A percentile compares a stretch with the other conserved stretches of the same genome.
Evolutionary conservation across 2,888 invertebrate genomes (phyloP).

Genomic region (Hofmannophila pseudospretella): DNA sequence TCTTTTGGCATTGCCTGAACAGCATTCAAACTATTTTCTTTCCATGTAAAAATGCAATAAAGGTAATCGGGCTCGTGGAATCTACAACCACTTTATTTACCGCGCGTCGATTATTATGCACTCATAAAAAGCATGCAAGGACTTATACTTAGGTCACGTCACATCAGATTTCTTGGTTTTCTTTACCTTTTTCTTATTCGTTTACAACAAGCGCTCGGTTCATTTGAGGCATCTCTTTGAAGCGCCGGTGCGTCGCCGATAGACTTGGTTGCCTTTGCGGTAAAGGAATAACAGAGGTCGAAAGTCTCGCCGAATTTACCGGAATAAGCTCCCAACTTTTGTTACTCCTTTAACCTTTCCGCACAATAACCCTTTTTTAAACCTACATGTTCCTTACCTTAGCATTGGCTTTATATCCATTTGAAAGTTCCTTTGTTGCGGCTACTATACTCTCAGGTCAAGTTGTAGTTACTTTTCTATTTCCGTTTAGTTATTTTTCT

Average conservation of each 20-base stretch:
- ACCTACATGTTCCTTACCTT: constrained; percentile 7
- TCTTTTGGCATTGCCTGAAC: constrained; percentile 11
- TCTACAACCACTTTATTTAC: constrained; percentile 45
- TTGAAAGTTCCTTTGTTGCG: background rate
- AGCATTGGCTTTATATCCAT: constrained; percentile 8
- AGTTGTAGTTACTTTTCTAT: too few relatives aligned
- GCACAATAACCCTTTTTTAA: constrained; percentile 16
- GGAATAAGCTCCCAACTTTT: constrained; percentile 38
- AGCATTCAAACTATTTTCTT: constrained; percentile 19
- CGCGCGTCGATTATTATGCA: constrained; percentile 30
- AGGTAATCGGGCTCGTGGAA: constrained; percentile 37
- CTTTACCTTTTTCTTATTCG: background rate
- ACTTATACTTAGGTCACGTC: background rate
- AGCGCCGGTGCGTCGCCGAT: constrained; percentile 26
- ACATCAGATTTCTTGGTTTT: background rate
- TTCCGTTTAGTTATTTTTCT: too few relatives aligned
- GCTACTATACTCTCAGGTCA: too few relatives aligned
- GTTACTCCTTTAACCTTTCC: constrained; percentile 34
- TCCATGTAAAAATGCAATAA: constrained; percentile 48
- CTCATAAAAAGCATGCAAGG: constrained; percentile 36
- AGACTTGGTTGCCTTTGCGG: constrained; percentile 24
- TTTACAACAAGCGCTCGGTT: constrained; percentile 2
- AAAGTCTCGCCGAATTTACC: constrained; percentile 28
- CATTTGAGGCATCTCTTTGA: constrained; percentile 36
- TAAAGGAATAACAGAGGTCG: constrained; percentile 24